Conservation (phyloP, 2,113 vertebrate species). For the Dermatemys mawii region DNA sequence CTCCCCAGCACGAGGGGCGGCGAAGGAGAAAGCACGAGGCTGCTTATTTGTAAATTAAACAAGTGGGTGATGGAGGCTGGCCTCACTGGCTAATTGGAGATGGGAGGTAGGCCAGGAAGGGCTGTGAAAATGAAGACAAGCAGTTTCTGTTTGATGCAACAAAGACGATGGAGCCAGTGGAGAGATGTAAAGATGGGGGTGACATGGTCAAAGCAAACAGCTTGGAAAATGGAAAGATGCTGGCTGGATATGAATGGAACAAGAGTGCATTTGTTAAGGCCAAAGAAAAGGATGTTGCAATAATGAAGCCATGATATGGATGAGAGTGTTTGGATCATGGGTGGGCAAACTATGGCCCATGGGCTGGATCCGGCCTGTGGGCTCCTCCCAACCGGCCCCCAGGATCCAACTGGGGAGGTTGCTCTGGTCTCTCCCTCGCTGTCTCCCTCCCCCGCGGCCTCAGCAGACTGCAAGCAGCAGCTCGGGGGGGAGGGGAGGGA, state of each 20-base stretch:
- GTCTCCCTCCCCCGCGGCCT: no score
- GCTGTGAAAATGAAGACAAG: not conserved
- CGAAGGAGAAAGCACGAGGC: not conserved
- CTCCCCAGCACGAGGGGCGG: no score
- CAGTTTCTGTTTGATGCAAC: not conserved
- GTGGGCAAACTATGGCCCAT: no score
- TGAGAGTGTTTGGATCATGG: not conserved
- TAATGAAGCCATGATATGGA: not conserved
- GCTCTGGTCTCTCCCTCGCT: no score
- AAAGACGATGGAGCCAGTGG: not conserved
- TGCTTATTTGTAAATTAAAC: not conserved
- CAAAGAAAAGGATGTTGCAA: not conserved
- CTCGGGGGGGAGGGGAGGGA: no score
- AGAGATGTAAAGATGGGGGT: not conserved
- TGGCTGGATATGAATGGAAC: not conserved
- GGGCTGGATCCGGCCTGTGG: no score
- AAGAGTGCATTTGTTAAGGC: not conserved
- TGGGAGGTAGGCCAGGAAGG: not conserved
- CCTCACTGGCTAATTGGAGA: not conserved
- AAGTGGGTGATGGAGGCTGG: not conserved
- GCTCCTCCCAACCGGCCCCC: no score
- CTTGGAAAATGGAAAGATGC: not conserved
- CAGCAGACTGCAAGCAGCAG: no score
- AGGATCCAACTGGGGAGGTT: no score
- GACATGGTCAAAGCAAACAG: not conserved